Conservation (phyloP, 2,797 vertebrate genomes). For the Bovichtus diacanthus region DNA sequence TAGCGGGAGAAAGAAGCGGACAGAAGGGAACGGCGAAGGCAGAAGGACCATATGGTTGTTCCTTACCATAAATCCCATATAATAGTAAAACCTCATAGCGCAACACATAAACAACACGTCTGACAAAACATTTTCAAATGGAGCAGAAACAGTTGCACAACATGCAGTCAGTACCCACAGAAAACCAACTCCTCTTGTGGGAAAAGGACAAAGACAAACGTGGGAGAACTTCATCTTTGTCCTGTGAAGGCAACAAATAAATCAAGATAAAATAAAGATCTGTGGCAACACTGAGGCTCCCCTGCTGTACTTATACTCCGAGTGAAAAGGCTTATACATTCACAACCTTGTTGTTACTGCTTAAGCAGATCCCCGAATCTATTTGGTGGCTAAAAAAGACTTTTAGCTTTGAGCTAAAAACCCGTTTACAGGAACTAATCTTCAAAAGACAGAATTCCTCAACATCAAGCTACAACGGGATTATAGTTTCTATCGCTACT, state of each 20-base stretch:
- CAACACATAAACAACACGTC: not conserved
- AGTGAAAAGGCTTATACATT: conserved; percentile 26
- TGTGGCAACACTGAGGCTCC: not conserved
- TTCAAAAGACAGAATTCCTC: conserved; percentile 80
- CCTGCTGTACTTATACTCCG: not conserved
- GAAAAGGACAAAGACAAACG: not conserved
- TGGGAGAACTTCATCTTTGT: not conserved
- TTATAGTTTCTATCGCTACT: conserved; percentile 80
- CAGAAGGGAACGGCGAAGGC: not conserved
- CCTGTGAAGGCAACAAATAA: not conserved
- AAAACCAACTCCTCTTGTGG: conserved; percentile 6
- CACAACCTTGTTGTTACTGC: conserved; percentile 47
- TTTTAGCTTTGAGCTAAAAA: conserved; percentile 74
- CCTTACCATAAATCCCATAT: conserved; percentile 4
- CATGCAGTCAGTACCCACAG: conserved; percentile 6
- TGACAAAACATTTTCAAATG: conserved; percentile 18
- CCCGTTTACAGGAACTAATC: conserved; percentile 77
- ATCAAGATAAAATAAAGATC: conserved; percentile 14
- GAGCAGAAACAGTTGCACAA: conserved; percentile 35
- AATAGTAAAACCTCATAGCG: not conserved
- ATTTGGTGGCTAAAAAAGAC: conserved; percentile 51
- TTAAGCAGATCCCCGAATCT: conserved; percentile 44
- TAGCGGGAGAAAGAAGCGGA: not conserved
- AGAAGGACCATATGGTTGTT: not conserved
- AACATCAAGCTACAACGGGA: conserved; percentile 64